Evolutionary conservation across 2,113 vertebrate genomes (phyloP), one percentile per base, ranked within the genome.

Genomic region (Takifugu bimaculatus): DNA sequence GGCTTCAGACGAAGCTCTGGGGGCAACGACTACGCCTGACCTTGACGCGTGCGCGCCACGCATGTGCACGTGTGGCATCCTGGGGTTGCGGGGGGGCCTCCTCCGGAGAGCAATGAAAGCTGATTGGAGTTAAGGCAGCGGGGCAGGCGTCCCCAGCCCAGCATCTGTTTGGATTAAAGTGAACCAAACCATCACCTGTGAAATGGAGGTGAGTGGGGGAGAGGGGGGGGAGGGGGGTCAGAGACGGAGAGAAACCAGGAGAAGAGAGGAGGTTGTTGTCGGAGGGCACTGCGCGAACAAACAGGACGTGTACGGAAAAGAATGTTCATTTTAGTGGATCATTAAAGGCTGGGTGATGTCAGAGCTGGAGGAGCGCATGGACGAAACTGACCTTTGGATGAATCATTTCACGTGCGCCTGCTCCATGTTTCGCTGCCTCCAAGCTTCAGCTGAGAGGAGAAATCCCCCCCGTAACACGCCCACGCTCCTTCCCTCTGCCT

Each of bases 111-210:
- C 81, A 80, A 87, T 89, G 83, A 87, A 85, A 78, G 70, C 87
- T 89, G 88, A 90, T 90, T 87, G 89, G 78, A 88, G 86, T 84
- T 89, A 88, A 90, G 89, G 85, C 82, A 83, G 83, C 83, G 57
- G 75, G 87, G 86, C 84, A 80, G 83, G 81, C 82, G 78, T 74
- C 63, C 67, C 74, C 82, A 74, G 85, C 88, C 80, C 72, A 43
- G 82, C 88, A 88, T 88, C 85, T 88, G 90, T 74, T 39, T 83
- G 87, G 84, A 89, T 88, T 84, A 85, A 77, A 82, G 80, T 74
- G 81, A 74, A 82, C 74, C 80, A 85, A 84, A 79, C 85, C 86
- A 85, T 88, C 88, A 88, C 85, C 88, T 88, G 87, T 88, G 86
- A 91, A 90, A 91, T 92, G 83, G 87, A 87, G 82, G 80, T 74